These are phyloP conservation scores for Cheilosia vernalis DNA, from an alignment of 2,888 invertebrate species.

Conservation along the genomic window DNA sequence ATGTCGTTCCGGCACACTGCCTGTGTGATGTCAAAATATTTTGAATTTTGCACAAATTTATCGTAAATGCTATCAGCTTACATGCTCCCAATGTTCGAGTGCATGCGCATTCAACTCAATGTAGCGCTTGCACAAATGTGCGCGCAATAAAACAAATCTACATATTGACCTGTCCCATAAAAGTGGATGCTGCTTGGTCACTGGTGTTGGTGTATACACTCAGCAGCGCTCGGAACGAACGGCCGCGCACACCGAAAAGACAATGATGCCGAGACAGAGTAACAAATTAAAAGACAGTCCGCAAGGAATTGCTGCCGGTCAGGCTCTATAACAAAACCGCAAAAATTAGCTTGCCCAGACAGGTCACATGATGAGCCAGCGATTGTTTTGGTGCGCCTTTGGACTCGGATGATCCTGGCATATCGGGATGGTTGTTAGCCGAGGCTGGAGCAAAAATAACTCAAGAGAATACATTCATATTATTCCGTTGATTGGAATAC, in stretches of 20 bases:
- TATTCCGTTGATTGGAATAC: slow-evolving; percentile 81
- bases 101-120: slow-evolving; percentile 22
- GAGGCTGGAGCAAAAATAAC: slow-evolving; percentile 34
- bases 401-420: slow-evolving; percentile 8
- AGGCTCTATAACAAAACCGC: slow-evolving; percentile 41
- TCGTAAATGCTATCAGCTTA: slow-evolving; percentile 80
- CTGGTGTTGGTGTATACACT: background rate
- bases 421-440: slow-evolving; percentile 46
- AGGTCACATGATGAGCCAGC: slow-evolving; percentile 73
- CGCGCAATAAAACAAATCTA: slow-evolving; percentile 73
- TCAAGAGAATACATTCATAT: slow-evolving; percentile 64
- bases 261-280: slow-evolving; percentile 57
- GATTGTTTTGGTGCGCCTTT: slow-evolving; percentile 58
- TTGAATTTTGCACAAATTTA: slow-evolving; percentile 80
- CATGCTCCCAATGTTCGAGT: slow-evolving; percentile 49
- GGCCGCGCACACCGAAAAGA: slow-evolving; percentile 44
- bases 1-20: slow-evolving; percentile 59
- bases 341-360: slow-evolving; percentile 76
- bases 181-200: slow-evolving; percentile 42
- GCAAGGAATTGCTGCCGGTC: slow-evolving; percentile 52
- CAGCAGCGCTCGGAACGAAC: slow-evolving; percentile 1
- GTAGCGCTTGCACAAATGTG: slow-evolving; percentile 31
- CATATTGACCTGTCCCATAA: slow-evolving; percentile 72
- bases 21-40: slow-evolving; percentile 69
- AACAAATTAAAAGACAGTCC: slow-evolving; percentile 72